Conservation (phyloP, 2,888 invertebrate genomes). For the Lacanobia oleracea region DNA sequence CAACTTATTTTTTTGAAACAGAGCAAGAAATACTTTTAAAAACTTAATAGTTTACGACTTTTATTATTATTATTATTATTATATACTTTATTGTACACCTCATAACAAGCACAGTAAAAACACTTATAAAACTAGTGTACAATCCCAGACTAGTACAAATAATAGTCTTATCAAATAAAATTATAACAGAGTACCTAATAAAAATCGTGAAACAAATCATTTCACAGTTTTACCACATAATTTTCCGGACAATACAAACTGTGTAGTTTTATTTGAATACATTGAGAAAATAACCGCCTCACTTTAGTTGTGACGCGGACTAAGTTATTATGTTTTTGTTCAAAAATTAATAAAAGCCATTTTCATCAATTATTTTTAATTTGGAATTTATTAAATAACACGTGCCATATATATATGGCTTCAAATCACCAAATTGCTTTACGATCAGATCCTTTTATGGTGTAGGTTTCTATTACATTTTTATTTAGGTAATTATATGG, state of each 20-base stretch:
- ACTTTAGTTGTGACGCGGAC: not conserved
- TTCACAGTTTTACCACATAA: not conserved
- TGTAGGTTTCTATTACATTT: not conserved
- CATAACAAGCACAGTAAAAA: no score
- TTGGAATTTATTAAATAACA: not conserved
- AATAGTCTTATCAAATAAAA: not conserved
- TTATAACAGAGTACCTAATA: not conserved
- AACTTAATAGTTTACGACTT: not conserved
- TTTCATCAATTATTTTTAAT: not conserved
- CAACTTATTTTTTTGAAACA: not conserved
- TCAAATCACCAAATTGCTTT: conserved; percentile 10
- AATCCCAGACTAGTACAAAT: conserved; percentile 1
- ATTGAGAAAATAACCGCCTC: conserved; percentile 4
- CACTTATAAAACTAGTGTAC: no score
- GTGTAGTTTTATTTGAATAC: not conserved
- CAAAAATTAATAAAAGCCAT: not conserved
- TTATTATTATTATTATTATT: no score
- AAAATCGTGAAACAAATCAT: not conserved
- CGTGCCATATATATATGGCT: not conserved
- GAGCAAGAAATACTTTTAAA: not conserved
- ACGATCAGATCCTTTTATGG: not conserved
- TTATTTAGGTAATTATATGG: not conserved
- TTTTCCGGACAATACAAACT: conserved; percentile 6
- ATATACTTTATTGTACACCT: no score
- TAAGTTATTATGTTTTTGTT: conserved; percentile 3